These are phyloP conservation scores for Poeciliopsis gracilis DNA, from an alignment of 2,797 vertebrate genomes.

Conservation along the genomic window DNA sequence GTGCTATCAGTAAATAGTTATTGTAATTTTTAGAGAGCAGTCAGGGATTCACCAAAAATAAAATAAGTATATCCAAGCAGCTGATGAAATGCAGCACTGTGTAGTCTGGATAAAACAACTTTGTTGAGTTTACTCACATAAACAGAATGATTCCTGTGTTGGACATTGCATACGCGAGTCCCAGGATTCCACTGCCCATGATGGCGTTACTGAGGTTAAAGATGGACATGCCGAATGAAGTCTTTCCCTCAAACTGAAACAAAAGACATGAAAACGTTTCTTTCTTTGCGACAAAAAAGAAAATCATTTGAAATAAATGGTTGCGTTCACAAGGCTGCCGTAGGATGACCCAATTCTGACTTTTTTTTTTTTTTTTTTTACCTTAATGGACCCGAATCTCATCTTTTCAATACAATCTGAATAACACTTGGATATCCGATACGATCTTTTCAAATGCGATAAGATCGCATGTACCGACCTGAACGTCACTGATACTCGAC, in stretches of 20 bases:
- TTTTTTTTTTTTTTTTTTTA: no score
- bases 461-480: no score
- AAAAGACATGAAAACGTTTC: slow-evolving; percentile 12
- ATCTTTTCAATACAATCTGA: no score
- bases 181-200: slow-evolving; percentile 90
- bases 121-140: slow-evolving; percentile 80
- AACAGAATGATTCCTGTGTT: slow-evolving; percentile 89
- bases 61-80: neutral
- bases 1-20: no score
- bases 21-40: slow-evolving; percentile 14
- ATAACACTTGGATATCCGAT: no score
- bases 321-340: no score
- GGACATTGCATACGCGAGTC: slow-evolving; percentile 87
- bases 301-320: neutral
- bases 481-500: no score
- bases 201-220: slow-evolving; percentile 92
- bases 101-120: slow-evolving; percentile 6
- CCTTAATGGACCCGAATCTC: no score
- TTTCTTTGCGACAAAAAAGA: neutral
- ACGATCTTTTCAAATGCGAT: no score
- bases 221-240: slow-evolving; percentile 88
- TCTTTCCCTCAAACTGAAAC: slow-evolving; percentile 87
- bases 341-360: no score
- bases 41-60: slow-evolving; percentile 14
- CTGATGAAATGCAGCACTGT: neutral